A percentile compares a stretch with the other conserved stretches of the same genome.
Evolutionary conservation across 2,113 vertebrate genomes (phyloP).

Genomic region (Bubo bubo): DNA sequence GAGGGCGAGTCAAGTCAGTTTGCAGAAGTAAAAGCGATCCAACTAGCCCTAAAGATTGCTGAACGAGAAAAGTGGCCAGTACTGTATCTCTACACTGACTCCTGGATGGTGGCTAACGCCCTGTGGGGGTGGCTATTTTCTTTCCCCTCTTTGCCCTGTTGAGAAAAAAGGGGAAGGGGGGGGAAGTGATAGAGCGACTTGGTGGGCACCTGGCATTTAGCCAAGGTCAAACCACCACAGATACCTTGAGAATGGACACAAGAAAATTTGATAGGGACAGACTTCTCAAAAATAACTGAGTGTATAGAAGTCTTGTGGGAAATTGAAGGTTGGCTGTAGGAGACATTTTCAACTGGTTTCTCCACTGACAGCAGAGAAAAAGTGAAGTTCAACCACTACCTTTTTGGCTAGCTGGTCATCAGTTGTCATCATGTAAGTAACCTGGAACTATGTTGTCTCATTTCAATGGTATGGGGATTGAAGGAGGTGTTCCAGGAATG

Average conservation of each 20-base stretch:
- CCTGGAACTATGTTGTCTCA: accelerated
- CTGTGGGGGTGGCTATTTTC: too few species aligned
- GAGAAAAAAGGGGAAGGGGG: too few species aligned
- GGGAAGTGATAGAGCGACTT: too few species aligned
- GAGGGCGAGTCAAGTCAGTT: too few species aligned
- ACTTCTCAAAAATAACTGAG: not conserved
- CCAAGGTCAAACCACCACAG: too few species aligned
- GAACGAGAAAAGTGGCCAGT: too few species aligned
- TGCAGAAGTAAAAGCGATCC: too few species aligned
- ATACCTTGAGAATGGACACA: not conserved
- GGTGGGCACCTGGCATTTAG: too few species aligned
- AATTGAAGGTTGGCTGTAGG: not conserved
- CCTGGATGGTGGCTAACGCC: too few species aligned
- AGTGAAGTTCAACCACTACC: not conserved
- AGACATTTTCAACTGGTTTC: not conserved
- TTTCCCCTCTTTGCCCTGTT: too few species aligned
- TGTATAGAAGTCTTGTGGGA: not conserved
- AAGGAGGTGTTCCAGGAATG: not conserved
- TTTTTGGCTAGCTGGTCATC: not conserved
- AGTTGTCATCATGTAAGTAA: not conserved
- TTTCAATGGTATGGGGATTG: not conserved
- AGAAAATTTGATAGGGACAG: not conserved
- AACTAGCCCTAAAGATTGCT: too few species aligned
- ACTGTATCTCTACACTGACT: too few species aligned
- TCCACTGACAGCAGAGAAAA: not conserved